Evolutionary conservation across 2,888 invertebrate genomes (phyloP), one percentile per base, ranked within the genome.

Genomic region (Bombylius major): DNA sequence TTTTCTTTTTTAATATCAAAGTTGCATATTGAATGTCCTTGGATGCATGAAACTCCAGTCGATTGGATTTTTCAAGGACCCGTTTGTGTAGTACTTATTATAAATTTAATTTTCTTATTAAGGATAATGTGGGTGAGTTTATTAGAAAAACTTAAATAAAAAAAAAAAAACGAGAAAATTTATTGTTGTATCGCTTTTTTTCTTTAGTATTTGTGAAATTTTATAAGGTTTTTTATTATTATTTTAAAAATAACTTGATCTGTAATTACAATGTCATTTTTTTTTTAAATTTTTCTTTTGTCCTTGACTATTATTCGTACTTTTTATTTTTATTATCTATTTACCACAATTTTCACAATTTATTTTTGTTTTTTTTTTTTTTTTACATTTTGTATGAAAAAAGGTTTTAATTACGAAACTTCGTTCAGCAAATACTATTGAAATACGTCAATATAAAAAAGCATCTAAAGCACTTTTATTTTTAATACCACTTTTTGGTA

Each of bases 361-460:
- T 39, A 39, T 39, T 39, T 39, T 39, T 39, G 4, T 9, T 39
- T 4, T 9, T 8, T 39, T 39, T 9, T 50, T 4, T 50, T 23
- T 47, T 12, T 46, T 33, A 44, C n/a, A n/a, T n/a, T 48, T 34
- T 47, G 0, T 48, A 50, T 33, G 47, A 56, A 11, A 39, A 49
- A 47, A 92, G 91, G 91, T 95, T 53, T 78, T 96, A 61, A 93
- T 96, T 68, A 94, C 93, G 39, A 95, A 96, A 68, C 80, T 95
- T 6, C 82, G 93, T 51, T 93, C 94, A 31, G 89, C 94, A 14
- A 92, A 91, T 68, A 89, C 88, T 3, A 77, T 88, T 53, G 94
- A 95, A 73, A 91, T 92, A 5, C 87, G 91, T 65, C 94, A 94
- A 71, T 90, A 89, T 71, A 79, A 89, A 61, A 93, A 92, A 72